Base-by-base conservation (phyloP, 2,113 vertebrate genomes). In the Spea multiplicata region DNA sequence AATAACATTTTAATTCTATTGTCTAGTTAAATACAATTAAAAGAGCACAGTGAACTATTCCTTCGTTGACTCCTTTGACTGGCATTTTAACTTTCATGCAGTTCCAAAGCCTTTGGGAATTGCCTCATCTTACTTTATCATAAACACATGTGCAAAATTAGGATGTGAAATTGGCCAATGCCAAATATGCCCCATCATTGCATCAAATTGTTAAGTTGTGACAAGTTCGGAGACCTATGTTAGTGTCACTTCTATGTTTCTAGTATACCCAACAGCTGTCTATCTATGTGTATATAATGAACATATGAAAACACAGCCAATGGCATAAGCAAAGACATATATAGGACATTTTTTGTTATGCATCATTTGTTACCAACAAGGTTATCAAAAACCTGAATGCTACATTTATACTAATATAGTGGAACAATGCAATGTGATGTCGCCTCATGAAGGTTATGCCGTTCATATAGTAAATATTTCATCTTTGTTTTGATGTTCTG, bases 141-240 rank as follows among this genome's bases (percentile, higher is more conserved):
- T 71, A 72, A 78, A 64, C 69, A 78, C 68, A 78, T 72, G 76
- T 50, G 65, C 62, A 72, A 78, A 78, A 78, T 78, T 71, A 78
- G 47, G 59, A 78, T 64, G 76, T 78, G 76, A 78, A 78, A 78
- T 78, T 78, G 76, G 50, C 76, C 76, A 78, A 78, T 78, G 76
- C 76, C 76, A 72, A 78, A 78, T 78, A 66, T 78, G 76, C 76
- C 76, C 69, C 30, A 50, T 71, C 59, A 46, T 14, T 66, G 76
- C 68, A 78, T 78, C 48, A 78, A 72, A 53, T 78, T 55, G 59
- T 61, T 52, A 55, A 45, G 67, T n/a, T 44, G 57, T 78, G 76
- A 78, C 76, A 78, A 78, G 76, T 78, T 78, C 76, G 55, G 16
- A 61, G 69, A 72, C 76, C 76, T 72, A 48, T 17, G 76, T 72